A percentile compares a stretch with the other conserved stretches of the same genome.
Conservation (phyloP, 1,140 invertebrate species). For the Phymastichus coffea region DNA sequence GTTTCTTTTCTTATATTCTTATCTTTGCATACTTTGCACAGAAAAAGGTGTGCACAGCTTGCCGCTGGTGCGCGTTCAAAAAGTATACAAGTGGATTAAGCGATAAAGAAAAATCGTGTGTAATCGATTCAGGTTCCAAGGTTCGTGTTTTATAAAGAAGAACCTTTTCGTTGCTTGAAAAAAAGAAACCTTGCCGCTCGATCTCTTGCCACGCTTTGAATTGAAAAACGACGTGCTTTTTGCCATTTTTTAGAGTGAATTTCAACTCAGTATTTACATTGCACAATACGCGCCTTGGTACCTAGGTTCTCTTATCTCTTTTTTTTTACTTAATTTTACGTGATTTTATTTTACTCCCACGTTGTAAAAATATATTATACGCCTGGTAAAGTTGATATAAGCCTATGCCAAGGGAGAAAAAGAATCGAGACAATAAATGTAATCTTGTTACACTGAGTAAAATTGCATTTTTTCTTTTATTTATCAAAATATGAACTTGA, state of each 20-base stretch:
- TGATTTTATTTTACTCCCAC: conserved; percentile 41
- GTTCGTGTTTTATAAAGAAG: conserved; percentile 32
- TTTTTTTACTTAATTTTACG: conserved; percentile 32
- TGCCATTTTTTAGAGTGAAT: conserved; percentile 11
- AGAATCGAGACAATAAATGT: conserved; percentile 58
- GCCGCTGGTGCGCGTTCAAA: conserved; percentile 20
- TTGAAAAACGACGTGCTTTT: no score
- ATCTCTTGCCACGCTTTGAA: conserved; percentile 26
- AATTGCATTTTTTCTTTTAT: conserved; percentile 56
- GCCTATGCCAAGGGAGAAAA: conserved; percentile 47
- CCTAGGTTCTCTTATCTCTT: conserved; percentile 27
- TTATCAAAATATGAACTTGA: conserved; percentile 38
- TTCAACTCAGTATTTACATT: not conserved
- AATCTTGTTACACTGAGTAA: conserved; percentile 57
- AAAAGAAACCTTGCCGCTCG: conserved; percentile 20
- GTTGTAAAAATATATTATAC: conserved; percentile 47
- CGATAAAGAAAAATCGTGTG: conserved; percentile 1
- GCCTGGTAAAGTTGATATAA: conserved; percentile 42
- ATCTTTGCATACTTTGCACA: not conserved
- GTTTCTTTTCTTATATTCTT: not conserved
- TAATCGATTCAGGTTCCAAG: conserved; percentile 38
- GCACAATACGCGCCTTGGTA: conserved; percentile 35
- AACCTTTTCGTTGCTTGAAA: conserved; percentile 2
- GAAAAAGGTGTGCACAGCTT: conserved; percentile 13
- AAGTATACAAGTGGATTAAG: not conserved